Percentiles rank a stretch among this genome's conserved stretches.
These are phyloP conservation scores for Enteromius afrohamiltoni DNA, from an alignment of 2,797 vertebrate species.

Conservation along the genomic window DNA sequence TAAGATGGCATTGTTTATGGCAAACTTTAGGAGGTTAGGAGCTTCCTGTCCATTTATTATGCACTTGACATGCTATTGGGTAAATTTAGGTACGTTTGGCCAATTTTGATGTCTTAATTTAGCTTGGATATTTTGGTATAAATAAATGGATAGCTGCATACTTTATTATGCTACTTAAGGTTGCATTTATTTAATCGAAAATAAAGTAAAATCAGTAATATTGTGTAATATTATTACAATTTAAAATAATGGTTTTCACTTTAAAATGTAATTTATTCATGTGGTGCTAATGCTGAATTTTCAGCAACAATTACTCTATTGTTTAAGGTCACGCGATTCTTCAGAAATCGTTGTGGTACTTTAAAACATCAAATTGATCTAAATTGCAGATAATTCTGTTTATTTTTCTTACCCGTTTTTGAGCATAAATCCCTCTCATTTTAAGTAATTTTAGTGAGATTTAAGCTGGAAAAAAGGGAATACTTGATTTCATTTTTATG, in stretches of 20 bases:
- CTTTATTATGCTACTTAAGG: neutral
- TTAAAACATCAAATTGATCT: neutral
- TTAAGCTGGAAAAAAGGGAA: neutral
- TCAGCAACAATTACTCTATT: neutral
- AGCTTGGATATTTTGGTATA: neutral
- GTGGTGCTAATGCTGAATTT: neutral
- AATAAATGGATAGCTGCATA: neutral
- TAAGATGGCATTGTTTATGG: conserved; percentile 5
- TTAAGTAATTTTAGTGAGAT: neutral
- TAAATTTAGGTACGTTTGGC: neutral
- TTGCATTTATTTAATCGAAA: neutral
- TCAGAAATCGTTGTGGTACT: neutral
- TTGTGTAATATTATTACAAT: neutral
- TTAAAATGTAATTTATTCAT: neutral
- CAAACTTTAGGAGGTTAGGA: neutral
- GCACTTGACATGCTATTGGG: neutral
- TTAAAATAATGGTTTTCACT: neutral
- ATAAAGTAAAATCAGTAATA: neutral
- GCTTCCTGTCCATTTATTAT: neutral
- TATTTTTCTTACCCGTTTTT: neutral
- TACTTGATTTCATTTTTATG: neutral
- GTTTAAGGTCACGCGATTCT: neutral
- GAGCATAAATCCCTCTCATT: neutral
- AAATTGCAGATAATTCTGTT: neutral
- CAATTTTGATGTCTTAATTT: conserved; percentile 1